These are phyloP conservation scores for Papilio polyxenes DNA, from an alignment of 1,140 invertebrate species.

Conservation along the genomic window DNA sequence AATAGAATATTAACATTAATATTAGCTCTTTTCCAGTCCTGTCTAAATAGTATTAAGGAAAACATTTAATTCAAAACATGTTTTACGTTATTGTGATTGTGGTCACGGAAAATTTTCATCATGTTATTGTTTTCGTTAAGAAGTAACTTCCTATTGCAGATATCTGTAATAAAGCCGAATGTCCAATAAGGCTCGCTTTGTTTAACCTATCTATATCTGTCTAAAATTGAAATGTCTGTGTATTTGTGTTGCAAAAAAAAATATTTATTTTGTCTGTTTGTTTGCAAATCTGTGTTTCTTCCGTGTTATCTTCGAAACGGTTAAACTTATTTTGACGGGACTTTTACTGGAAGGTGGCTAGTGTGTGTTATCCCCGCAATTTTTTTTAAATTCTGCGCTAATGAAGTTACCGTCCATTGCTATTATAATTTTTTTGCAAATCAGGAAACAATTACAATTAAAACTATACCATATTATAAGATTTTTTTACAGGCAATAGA, in stretches of 20 bases:
- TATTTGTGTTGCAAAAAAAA: too few species aligned
- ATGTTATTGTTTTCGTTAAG: constrained; percentile 3
- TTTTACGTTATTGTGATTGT: neutral
- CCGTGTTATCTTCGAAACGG: too few species aligned
- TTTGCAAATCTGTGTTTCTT: too few species aligned
- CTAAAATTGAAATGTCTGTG: neutral
- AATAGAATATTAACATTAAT: neutral
- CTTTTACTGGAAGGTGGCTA: too few species aligned
- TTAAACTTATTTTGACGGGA: too few species aligned
- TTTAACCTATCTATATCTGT: neutral
- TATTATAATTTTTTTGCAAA: too few species aligned
- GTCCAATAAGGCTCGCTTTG: neutral
- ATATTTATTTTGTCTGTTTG: too few species aligned
- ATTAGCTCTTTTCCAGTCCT: neutral
- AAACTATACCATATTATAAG: neutral
- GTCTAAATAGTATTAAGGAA: neutral
- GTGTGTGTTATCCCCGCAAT: too few species aligned
- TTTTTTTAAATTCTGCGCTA: too few species aligned
- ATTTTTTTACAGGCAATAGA: neutral
- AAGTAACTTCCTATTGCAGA: neutral
- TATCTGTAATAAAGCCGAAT: neutral
- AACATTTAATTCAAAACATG: neutral
- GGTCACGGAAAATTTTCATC: neutral
- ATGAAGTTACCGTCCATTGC: too few species aligned
- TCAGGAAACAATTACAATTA: neutral